phyloP scores from a whole-genome alignment of 2,888 invertebrate species.

The Yponomeuta sedellus region DNA sequence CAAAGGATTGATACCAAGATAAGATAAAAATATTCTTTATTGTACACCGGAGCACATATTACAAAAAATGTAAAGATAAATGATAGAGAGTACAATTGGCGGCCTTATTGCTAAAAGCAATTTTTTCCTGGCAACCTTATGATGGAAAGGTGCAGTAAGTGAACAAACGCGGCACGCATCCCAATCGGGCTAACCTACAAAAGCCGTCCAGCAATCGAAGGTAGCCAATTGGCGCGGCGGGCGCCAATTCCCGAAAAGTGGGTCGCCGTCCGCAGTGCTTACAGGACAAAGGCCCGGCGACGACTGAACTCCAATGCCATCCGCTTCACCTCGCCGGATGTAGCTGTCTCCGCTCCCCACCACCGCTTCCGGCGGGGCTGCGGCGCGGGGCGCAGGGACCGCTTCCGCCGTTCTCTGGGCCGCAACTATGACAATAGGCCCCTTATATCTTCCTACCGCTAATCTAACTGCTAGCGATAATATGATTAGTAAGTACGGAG shows the following conservation, averaged over 20 bases:
- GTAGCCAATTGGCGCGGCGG: slow-evolving; percentile 32
- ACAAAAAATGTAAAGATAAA: too few relatives aligned
- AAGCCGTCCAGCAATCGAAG: too few relatives aligned
- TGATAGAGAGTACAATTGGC: too few relatives aligned
- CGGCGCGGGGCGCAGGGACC: slow-evolving; percentile 29
- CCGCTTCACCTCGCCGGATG: slow-evolving; percentile 61
- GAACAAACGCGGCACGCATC: too few relatives aligned
- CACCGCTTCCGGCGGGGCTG: slow-evolving; percentile 51
- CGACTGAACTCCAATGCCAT: slow-evolving; percentile 31
- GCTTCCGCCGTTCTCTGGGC: slow-evolving; percentile 31
- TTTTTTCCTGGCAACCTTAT: too few relatives aligned
- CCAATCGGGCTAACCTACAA: too few relatives aligned
- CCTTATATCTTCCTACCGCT: slow-evolving; percentile 64
- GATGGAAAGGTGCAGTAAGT: too few relatives aligned
- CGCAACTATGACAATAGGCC: slow-evolving; percentile 54
- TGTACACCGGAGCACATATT: too few relatives aligned
- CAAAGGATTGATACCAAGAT: too few relatives aligned
- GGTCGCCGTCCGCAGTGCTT: slow-evolving; percentile 35
- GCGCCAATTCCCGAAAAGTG: slow-evolving; percentile 33
- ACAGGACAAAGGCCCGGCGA: slow-evolving; percentile 37
- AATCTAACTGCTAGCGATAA: slow-evolving; percentile 55
- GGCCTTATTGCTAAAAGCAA: too few relatives aligned
- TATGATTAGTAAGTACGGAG: slow-evolving; percentile 48
- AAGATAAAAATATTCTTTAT: too few relatives aligned
- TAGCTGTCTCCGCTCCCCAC: slow-evolving; percentile 66